Conservation (phyloP, 2,113 vertebrate species). For the Parus major region DNA sequence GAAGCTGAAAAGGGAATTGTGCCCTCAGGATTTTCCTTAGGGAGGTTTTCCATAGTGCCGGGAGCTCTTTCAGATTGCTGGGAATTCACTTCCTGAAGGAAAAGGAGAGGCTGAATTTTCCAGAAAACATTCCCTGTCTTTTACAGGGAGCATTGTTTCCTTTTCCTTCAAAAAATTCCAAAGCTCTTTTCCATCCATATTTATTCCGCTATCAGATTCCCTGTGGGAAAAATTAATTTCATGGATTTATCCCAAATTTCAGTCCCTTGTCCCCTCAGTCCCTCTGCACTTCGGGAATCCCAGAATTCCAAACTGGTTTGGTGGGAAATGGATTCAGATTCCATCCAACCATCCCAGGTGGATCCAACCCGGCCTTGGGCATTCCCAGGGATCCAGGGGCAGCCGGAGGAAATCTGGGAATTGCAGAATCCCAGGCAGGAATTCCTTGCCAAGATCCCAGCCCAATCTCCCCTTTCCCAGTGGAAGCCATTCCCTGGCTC, state of each 20-base stretch:
- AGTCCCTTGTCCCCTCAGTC: background rate
- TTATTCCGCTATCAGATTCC: fast-evolving
- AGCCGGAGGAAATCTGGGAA: background rate
- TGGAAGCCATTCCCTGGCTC: background rate
- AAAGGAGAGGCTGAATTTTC: background rate
- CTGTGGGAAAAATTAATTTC: background rate
- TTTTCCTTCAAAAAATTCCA: background rate
- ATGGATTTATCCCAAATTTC: background rate
- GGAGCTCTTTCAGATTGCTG: background rate
- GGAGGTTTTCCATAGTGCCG: background rate
- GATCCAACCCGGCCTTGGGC: fast-evolving
- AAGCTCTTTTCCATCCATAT: background rate
- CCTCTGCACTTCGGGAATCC: background rate
- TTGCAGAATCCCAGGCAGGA: no score
- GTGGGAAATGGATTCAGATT: background rate
- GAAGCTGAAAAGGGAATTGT: background rate
- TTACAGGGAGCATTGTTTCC: fast-evolving
- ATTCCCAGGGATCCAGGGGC: no score
- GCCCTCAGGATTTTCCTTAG: fast-evolving
- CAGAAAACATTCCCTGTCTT: fast-evolving
- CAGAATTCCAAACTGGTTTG: background rate
- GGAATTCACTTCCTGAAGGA: background rate
- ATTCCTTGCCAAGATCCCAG: background rate
- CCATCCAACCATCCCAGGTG: background rate
- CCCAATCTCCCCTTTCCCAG: background rate